A percentile compares a stretch with the other conserved stretches of the same genome.
These are phyloP conservation scores for Pteria penguin DNA, from an alignment of 2,888 invertebrate genomes.

Conservation along the genomic window DNA sequence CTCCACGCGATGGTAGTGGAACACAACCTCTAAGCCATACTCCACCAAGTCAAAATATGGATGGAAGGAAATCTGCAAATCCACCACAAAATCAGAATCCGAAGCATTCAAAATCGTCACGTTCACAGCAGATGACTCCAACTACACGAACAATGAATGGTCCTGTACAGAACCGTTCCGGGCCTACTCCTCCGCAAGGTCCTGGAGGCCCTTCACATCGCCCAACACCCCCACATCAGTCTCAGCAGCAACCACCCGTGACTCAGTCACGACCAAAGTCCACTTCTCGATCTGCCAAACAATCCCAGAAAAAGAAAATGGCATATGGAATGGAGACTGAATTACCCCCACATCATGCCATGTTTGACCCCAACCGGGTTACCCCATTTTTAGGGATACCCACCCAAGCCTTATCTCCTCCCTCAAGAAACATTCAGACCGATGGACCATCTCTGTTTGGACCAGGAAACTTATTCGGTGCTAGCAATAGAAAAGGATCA, in stretches of 20 bases:
- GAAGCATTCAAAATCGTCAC: constrained; percentile 50
- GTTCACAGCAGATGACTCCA: constrained; percentile 44
- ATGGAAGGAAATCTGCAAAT: constrained; percentile 61
- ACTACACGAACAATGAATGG: constrained; percentile 48
- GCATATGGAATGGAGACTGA: constrained; percentile 70
- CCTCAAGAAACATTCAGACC: constrained; percentile 68
- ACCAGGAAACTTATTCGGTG: constrained; percentile 72
- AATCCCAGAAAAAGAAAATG: constrained; percentile 60
- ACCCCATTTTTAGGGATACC: constrained; percentile 72
- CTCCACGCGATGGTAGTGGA: constrained; percentile 46
- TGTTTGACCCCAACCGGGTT: constrained; percentile 65
- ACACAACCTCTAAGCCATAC: constrained; percentile 65
- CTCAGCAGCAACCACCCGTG: constrained; percentile 47
- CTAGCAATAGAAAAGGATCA: constrained; percentile 65
- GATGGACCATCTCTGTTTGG: constrained; percentile 75
- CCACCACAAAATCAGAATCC: constrained; percentile 50
- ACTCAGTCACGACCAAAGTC: constrained; percentile 53
- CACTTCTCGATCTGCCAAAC: constrained; percentile 41
- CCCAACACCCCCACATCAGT: constrained; percentile 49
- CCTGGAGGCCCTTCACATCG: constrained; percentile 52
- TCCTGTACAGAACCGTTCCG: constrained; percentile 51
- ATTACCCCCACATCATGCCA: constrained; percentile 51
- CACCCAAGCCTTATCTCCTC: constrained; percentile 73
- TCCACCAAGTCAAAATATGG: constrained; percentile 53
- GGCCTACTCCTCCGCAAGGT: constrained; percentile 50